phyloP scores from a whole-genome alignment of 2,888 invertebrate species.

The Gerris lacustris region DNA sequence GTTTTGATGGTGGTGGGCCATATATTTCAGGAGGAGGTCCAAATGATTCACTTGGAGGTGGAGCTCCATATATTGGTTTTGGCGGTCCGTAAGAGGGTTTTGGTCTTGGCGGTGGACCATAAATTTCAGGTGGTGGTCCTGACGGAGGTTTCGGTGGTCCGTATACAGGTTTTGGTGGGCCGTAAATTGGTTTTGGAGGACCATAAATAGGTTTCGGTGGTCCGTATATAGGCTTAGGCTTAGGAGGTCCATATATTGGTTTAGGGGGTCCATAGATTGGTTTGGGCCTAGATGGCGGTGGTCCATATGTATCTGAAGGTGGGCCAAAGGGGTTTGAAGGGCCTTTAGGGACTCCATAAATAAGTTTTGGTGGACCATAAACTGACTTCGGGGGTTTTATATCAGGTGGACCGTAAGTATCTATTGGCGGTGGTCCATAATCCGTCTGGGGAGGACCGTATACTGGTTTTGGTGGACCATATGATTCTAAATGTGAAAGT shows the following conservation, averaged over 20 bases:
- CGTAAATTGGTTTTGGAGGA: constrained; percentile 35
- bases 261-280: constrained; percentile 25
- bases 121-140: constrained; percentile 25
- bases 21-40: constrained; percentile 33
- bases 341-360: constrained; percentile 33
- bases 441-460: constrained; percentile 38
- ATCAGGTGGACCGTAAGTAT: constrained; percentile 33
- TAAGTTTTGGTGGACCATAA: constrained; percentile 22
- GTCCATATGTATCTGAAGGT: constrained; percentile 27
- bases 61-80: constrained; percentile 18
- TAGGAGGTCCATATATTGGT: constrained; percentile 32
- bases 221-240: constrained; percentile 29
- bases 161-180: constrained; percentile 43
- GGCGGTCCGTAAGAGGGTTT: constrained; percentile 29
- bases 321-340: constrained; percentile 11
- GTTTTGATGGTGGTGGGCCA: constrained; percentile 13
- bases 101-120: constrained; percentile 33
- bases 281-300: constrained; percentile 30
- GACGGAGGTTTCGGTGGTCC: constrained; percentile 38
- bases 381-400: constrained; percentile 25
- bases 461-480: constrained; percentile 35
- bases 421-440: constrained; percentile 39
- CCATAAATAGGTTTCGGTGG: constrained; percentile 27
- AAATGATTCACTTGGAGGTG: constrained; percentile 32
- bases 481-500: constrained; percentile 26